Percentiles rank a stretch among this genome's conserved stretches.
phyloP scores from a whole-genome alignment of 2,888 invertebrate genomes.

The Mamestra brassicae region DNA sequence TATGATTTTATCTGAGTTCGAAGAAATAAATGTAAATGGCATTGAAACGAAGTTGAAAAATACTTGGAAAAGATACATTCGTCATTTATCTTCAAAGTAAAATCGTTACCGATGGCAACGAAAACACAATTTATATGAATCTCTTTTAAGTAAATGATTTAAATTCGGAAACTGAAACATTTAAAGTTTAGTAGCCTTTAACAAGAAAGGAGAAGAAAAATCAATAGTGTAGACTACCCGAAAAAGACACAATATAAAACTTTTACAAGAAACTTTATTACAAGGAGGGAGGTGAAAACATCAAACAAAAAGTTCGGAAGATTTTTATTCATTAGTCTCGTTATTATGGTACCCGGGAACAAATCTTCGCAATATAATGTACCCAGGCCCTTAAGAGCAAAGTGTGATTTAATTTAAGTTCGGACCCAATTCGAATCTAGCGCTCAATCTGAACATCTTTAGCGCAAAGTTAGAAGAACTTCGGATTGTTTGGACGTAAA shows the following conservation, averaged over 20 bases:
- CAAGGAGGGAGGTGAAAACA: conserved; percentile 63
- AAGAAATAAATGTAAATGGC: conserved; percentile 11
- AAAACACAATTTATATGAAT: conserved; percentile 25
- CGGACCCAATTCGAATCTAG: conserved; percentile 42
- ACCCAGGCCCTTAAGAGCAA: conserved; percentile 55
- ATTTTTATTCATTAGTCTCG: conserved; percentile 73
- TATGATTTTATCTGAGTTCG: conserved; percentile 5
- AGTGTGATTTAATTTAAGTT: conserved; percentile 60
- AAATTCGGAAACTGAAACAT: conserved; percentile 33
- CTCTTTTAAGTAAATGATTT: conserved; percentile 18
- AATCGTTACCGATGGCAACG: background rate
- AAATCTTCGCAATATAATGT: conserved; percentile 31
- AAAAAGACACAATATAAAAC: conserved; percentile 66
- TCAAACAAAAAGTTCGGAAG: conserved; percentile 69
- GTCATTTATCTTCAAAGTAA: conserved; percentile 2
- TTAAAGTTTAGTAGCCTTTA: conserved; percentile 61
- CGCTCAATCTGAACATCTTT: conserved; percentile 49
- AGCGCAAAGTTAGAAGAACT: conserved; percentile 53
- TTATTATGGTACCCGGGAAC: conserved; percentile 63
- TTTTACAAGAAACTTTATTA: conserved; percentile 66
- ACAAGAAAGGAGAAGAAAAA: conserved; percentile 51
- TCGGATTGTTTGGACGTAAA: conserved; percentile 48
- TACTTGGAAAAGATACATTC: background rate
- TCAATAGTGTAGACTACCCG: conserved; percentile 63
- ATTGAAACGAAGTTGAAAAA: conserved; percentile 8